Evolutionary conservation across 2,797 vertebrate species (phyloP), one percentile per base, ranked within the genome.

Genomic region (Myotis pilosus): DNA sequence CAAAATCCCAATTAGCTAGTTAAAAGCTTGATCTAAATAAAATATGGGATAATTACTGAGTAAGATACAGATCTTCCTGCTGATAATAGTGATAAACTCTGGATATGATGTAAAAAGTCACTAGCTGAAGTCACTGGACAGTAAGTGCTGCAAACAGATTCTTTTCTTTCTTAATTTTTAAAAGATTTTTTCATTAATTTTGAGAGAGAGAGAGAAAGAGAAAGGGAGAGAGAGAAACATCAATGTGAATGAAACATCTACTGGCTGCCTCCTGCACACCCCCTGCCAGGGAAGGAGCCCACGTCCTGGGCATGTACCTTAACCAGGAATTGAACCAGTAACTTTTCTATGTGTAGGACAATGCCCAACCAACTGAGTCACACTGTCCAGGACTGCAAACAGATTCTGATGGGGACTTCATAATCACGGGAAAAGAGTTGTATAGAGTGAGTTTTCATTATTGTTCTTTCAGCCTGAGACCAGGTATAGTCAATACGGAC

Each of bases 11-110:
- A 80, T 49, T 85, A 72, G 83, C 22, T 66, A n/a, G 30, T 71
- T 64, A 81, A 89, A 49, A 92, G 10, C 41, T 92, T 36, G 2
- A 51, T 69, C 78, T 89, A 74, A 92, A 84, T 74, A 93, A 92
- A 96, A 82, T 53, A 30, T 5, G 9, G 38, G 3, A 3, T 64
- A 62, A 86, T 57, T 87, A 23, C 57, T 23, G 9, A 62, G 22
- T 75, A 89, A 91, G 38, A 28, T 69, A 76, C 10, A 38, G 16
- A 25, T 49, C 38, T 44, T 84, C 13, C 62, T 62, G 10, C 36
- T 84, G 66, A 55, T 13, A 69, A 89, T 25, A 57, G 11, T 23
- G 55, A 5, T 33, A 64, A 64, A 75, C 1, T 16, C 19, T 74
- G 16, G 38, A 22, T 16, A 75, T 15, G 36, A 76, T 23, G 12